Evolutionary conservation across 2,797 vertebrate species (phyloP), one percentile per base, ranked within the genome.

Genomic region (Tokudaia tokunoshimensis): DNA sequence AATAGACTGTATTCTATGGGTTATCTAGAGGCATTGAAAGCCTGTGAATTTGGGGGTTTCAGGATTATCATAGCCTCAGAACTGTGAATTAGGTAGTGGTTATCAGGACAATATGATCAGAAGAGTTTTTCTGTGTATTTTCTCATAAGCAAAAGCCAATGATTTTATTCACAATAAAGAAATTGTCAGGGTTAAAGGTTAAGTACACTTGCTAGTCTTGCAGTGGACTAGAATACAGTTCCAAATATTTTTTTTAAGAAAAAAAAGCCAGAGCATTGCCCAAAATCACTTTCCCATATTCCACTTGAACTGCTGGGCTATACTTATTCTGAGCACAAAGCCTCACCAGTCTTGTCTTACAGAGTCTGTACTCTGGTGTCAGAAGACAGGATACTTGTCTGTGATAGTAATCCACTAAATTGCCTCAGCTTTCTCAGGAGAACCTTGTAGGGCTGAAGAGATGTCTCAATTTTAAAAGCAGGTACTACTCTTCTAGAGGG

Each of bases 131-230:
- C 81, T 81, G 31, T 75, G 52, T 50, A 22, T 15, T 94, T 90
- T 78, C 44, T 95, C 55, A 84, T 63, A 22, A 81, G 17, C 15
- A 94, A 95, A 95, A 57, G 8, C 24, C 47, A 93, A 63, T 89
- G 44, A 67, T 78, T 91, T 93, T 95, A 47, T 79, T 96, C 55
- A 95, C 93, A 78, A 76, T 91, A 92, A 91, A 91, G 57, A 91
- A 93, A 70, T 87, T 41, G 15, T 31, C 22, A 57, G 26, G 15
- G 17, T 37, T 44, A 47, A 47, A 76, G 44, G 41, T 74, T 75
- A 88, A 74, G 26, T 29, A 55, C 3, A 57, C n/a, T 31, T 41
- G 70, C 24, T 12, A 29, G 31, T 52, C 70, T 20, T 57, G 15
- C 85, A 74, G 15, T 41, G n/a, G 22, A 72, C 47, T 37, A 41